Evolutionary conservation across 2,888 invertebrate genomes (phyloP), one percentile per base, ranked within the genome.

Genomic region (Steinernema carpocapsae): DNA sequence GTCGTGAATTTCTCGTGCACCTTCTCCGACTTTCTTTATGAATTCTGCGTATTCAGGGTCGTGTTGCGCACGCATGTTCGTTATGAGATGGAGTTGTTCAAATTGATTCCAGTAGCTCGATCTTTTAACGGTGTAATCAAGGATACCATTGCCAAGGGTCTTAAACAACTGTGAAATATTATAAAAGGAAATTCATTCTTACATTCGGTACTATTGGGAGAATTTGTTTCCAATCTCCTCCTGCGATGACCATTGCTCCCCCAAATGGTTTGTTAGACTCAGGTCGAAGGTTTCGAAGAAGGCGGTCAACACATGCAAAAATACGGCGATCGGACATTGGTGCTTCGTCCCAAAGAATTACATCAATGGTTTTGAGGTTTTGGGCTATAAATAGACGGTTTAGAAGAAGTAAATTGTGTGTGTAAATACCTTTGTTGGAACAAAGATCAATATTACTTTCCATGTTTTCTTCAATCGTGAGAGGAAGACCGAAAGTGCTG

Each of bases 181-280:
- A 48, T 48, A 48, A 48, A 48, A 48, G 4, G 48, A 43, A 2
- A 7, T 48, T 7, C 14, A 48, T n/a, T 17, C 19, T 14, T 48
- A 48, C 48, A 4, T 48, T 19, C 4, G 48, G 48, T n/a, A 48
- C 48, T 3, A 48, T 48, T 19, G 48, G 48, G 2, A 48, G 17
- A n/a, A 19, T 48, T 48, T 48, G 56, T 14, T 56, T 56, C 56
- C 56, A 56, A 22, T 56, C 56, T 56, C 56, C 56, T 14, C 56
- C 56, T 22, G 56, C 56, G 3, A 56, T 56, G 22, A 56, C 56
- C 56, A 56, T 56, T 19, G 22, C 14, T 2, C 56, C 56, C 3
- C 56, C 56, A 26, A 56, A 56, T 6, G 26, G 56, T 14, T 24
- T 12, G 22, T 26, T 14, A 4, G 56, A 24, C 4, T 56, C 6